Percentiles rank a stretch among this genome's conserved stretches.
Conservation (phyloP, 2,888 invertebrate species). For the Diarsia mendica region DNA sequence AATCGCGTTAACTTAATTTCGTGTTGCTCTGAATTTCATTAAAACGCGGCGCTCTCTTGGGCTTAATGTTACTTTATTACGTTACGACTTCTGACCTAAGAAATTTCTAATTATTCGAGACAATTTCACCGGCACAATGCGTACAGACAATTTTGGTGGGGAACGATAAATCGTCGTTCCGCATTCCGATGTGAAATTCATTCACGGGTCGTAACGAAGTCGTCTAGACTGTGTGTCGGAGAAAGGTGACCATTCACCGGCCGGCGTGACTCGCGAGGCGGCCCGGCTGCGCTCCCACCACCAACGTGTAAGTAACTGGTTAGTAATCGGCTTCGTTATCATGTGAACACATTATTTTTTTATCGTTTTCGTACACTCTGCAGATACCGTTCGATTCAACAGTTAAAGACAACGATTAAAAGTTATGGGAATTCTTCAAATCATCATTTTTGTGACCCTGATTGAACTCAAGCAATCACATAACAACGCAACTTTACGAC, state of each 20-base stretch:
- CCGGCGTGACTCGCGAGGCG: slow-evolving; percentile 75
- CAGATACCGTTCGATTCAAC: slow-evolving; percentile 55
- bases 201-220: slow-evolving; percentile 86
- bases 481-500: slow-evolving; percentile 12
- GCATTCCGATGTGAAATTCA: slow-evolving; percentile 89
- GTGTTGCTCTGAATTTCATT: slow-evolving; percentile 53
- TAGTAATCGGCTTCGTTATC: slow-evolving; percentile 64
- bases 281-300: slow-evolving; percentile 78
- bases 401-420: slow-evolving; percentile 44
- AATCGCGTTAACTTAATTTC: slow-evolving; percentile 22
- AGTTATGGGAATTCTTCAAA: slow-evolving; percentile 34
- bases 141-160: slow-evolving; percentile 79
- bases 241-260: slow-evolving; percentile 90
- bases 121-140: slow-evolving; percentile 81
- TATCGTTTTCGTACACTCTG: slow-evolving; percentile 34
- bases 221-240: slow-evolving; percentile 89
- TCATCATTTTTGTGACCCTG: slow-evolving; percentile 15
- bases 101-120: slow-evolving; percentile 79
- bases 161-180: slow-evolving; percentile 85
- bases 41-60: slow-evolving; percentile 47
- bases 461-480: slow-evolving; percentile 32
- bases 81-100: slow-evolving; percentile 64
- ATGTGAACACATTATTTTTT: slow-evolving; percentile 56
- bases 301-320: slow-evolving; percentile 82
- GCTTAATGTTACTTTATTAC: slow-evolving; percentile 60